Percentiles rank a stretch among this genome's conserved stretches.
phyloP scores from a whole-genome alignment of 2,113 vertebrate genomes.

The Spheniscus mendiculus region DNA sequence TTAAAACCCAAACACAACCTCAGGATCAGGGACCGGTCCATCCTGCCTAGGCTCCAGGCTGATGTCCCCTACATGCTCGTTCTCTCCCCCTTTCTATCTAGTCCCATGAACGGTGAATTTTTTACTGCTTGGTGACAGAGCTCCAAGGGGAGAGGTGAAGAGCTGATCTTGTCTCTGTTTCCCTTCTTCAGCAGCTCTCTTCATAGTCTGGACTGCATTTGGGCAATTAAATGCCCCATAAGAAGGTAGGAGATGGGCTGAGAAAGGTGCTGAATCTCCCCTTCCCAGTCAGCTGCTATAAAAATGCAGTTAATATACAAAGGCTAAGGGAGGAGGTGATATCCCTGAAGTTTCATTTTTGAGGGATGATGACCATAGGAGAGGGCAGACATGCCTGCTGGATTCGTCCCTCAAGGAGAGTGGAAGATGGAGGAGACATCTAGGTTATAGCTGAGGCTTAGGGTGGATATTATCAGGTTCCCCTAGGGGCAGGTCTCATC shows the following conservation, averaged over 20 bases:
- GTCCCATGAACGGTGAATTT: background rate
- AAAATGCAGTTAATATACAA: background rate
- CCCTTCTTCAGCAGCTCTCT: background rate
- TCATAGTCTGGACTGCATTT: background rate
- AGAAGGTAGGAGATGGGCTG: background rate
- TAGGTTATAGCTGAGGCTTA: background rate
- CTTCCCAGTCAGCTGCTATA: background rate
- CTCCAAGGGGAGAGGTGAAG: background rate
- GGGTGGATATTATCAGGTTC: background rate
- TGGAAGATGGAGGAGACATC: background rate
- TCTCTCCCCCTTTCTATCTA: background rate
- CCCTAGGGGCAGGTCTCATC: background rate
- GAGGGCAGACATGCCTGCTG: background rate
- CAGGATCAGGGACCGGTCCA: background rate
- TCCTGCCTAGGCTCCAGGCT: background rate
- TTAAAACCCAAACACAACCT: background rate
- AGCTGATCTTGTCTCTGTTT: background rate
- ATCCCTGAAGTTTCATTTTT: background rate
- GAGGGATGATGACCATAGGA: background rate
- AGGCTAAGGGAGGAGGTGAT: background rate
- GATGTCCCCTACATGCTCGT: background rate
- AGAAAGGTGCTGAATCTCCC: background rate
- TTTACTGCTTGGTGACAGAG: background rate
- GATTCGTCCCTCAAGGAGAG: background rate
- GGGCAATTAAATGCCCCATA: background rate